Evolutionary conservation across 1,140 invertebrate genomes (phyloP), one percentile per base, ranked within the genome.

Genomic region (Heterodera carotae): DNA sequence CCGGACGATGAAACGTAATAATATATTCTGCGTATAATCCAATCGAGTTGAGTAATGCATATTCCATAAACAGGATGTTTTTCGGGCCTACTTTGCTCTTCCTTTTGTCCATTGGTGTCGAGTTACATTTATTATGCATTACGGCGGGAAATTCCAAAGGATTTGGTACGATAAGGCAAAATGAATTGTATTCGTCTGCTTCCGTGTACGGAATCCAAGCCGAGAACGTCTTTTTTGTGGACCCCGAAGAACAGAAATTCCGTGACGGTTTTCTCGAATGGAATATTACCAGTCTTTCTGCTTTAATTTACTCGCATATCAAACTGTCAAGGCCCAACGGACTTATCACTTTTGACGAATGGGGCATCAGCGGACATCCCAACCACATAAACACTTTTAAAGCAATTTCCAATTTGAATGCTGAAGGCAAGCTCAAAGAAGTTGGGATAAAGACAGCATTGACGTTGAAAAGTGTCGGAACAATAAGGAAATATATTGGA

Each of bases 331-430:
- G 75, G 12, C 60, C 67, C 67, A 59, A 82, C 59, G 80, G 90
- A 85, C 77, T 96, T 71, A 91, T 97, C 60, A 96, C 95, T 48
- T 97, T 97, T 90, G 95, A 98, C 89, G 91, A 92, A 85, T 89
- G 92, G 85, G 96, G 96, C 68, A 92, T 97, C 5, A 95, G 93
- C 83, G 91, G 92, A 10, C 95, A 98, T 89, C 89, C 90, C 34
- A 97, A 97, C 90, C 96, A 97, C 88, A 92, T 91, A 79, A 92
- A 93, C 43, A 82, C 80, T 48, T 87, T 87, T 62, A 36, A 68
- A 12, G 80, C 84, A 18, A 48, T 86, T 22, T 76, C 82, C 53
- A 69, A 87, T 34, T 75, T 76, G 25, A 82, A 84, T 1, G 22
- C 48, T 22, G 48, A 56, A 56, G 48, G 48, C 53, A 84, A 84